phyloP scores from a whole-genome alignment of 92 coral and sea anemone species.

The Pocillopora grandis region DNA sequence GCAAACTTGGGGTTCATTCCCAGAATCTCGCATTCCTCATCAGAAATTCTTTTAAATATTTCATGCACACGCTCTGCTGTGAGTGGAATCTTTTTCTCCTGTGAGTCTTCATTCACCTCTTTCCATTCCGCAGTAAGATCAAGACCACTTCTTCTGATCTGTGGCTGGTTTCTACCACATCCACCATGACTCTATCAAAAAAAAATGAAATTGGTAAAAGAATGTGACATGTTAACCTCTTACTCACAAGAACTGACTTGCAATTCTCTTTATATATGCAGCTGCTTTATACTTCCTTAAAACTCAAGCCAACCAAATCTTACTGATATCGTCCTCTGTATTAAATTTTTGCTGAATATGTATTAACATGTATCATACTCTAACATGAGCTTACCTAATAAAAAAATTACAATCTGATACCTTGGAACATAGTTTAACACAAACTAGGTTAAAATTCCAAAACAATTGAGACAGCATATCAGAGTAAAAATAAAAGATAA shows the following conservation, averaged over 20 bases:
- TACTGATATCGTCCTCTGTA: too few relatives aligned
- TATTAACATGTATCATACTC: too few relatives aligned
- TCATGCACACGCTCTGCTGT: slow-evolving; percentile 99
- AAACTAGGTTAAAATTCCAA: neutral
- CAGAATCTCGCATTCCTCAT: slow-evolving; percentile 94
- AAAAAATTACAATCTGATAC: too few relatives aligned
- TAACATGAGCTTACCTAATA: too few relatives aligned
- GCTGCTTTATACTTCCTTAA: too few relatives aligned
- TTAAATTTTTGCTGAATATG: too few relatives aligned
- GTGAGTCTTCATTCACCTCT: slow-evolving; percentile 95
- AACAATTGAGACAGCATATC: neutral
- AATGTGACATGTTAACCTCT: too few relatives aligned
- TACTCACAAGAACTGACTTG: too few relatives aligned
- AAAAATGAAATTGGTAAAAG: neutral
- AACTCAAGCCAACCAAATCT: too few relatives aligned
- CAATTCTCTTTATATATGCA: too few relatives aligned
- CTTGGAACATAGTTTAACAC: neutral
- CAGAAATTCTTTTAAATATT: slow-evolving; percentile 94
- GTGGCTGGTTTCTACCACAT: slow-evolving; percentile 98
- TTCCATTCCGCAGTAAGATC: slow-evolving; percentile 99
- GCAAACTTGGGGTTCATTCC: slow-evolving; percentile 88
- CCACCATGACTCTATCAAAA: slow-evolving; percentile 94
- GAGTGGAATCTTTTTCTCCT: slow-evolving; percentile 92
- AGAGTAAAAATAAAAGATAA: too few relatives aligned
- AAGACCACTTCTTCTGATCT: slow-evolving; percentile 83